Evolutionary conservation across 2,113 vertebrate species (phyloP), one percentile per base, ranked within the genome.

Genomic region (Panthera tigris): DNA sequence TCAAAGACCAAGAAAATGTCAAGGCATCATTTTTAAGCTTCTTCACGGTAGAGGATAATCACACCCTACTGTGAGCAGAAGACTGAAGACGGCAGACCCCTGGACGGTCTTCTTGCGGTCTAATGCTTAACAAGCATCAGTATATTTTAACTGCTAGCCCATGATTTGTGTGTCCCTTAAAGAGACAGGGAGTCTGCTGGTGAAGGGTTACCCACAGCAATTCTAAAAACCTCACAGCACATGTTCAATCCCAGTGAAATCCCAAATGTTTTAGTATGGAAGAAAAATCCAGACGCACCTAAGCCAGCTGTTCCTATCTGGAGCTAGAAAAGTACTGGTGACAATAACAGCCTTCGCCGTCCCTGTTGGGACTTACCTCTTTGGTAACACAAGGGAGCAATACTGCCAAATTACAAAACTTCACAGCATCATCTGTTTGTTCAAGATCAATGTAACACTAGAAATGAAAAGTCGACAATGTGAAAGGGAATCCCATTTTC

Each of bases 361-460:
- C 29, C 88, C 39, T 5, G 4, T 94, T 52, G 85, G 52, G 96
- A 97, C 99, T 86, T 98, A 99, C 99, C 99, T 99, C 99, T 98
- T 99, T 99, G 98, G 99, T 99, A 94, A 98, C 95, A n/a, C 98
- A 95, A 65, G 97, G 97, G 97, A 99, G 94, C 19, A 99, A 98
- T 92, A 97, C 97, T 6, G 99, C 99, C 97, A 99, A 98, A 97
- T 99, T 98, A 98, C 99, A 99, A 99, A 99, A 99, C 98, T 98
- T 99, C 97, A 98, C 96, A 19, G 99, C 99, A 69, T 99, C 2
- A 10, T 97, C 65, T 73, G 97, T 99, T 97, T 99, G 98, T 4
- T 99, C 99, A 97, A 99, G 98, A 98, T 99, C 99, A 97, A 98
- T 99, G 95, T 99, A 99, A 97, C 99, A 99, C 99, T 99, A 98